These are phyloP conservation scores for Chloropsis hardwickii DNA, from an alignment of 2,113 vertebrate species.

Conservation along the genomic window DNA sequence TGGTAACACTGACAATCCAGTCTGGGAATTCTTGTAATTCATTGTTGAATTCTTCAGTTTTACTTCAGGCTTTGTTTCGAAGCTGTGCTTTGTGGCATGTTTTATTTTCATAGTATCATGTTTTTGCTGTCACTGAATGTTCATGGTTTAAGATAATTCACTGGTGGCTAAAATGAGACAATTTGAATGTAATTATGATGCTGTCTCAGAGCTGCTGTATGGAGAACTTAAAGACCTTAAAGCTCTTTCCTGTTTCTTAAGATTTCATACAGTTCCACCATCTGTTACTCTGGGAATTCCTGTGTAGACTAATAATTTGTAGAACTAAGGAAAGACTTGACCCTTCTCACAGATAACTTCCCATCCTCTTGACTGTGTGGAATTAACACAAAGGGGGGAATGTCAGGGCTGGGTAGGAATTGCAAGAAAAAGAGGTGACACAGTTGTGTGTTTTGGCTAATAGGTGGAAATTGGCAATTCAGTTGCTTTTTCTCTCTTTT, in stretches of 20 bases:
- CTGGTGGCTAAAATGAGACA: not conserved
- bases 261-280: rapidly evolving
- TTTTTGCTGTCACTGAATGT: not conserved
- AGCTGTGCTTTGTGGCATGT: not conserved
- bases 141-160: not conserved
- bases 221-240: not conserved
- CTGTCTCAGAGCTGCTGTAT: not conserved
- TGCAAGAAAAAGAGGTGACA: not conserved
- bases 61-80: not conserved
- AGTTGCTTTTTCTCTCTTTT: not conserved
- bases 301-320: not conserved
- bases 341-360: not conserved
- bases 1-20: not conserved
- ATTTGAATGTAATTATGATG: not conserved
- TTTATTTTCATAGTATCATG: not conserved
- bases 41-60: not conserved
- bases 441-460: not conserved
- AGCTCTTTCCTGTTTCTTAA: not conserved
- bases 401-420: too few species aligned
- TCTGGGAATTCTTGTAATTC: not conserved
- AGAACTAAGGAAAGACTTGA: not conserved
- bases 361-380: not conserved
- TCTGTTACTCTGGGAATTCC: not conserved
- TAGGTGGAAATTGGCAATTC: not conserved
- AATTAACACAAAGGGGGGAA: not conserved